These are phyloP conservation scores for Hydrophis major DNA, from an alignment of 2,797 vertebrate species.

Conservation along the genomic window DNA sequence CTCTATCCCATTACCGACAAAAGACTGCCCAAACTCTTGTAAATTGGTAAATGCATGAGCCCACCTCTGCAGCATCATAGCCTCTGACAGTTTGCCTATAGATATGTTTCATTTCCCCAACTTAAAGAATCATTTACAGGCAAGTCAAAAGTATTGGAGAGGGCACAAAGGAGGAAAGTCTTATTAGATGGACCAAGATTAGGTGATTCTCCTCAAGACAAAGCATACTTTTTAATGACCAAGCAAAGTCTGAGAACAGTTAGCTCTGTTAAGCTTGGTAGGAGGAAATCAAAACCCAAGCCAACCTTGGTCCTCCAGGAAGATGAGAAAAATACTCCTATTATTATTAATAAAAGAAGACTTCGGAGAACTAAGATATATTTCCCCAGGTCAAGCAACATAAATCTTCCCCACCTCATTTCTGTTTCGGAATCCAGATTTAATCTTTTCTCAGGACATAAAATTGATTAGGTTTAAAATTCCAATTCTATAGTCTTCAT, in stretches of 20 bases:
- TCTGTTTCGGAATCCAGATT: conserved; percentile 8
- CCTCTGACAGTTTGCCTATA: neutral
- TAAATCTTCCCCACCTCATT: neutral
- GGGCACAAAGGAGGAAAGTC: neutral
- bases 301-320: neutral
- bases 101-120: neutral
- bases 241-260: neutral
- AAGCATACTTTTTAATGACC: neutral
- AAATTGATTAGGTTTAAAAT: neutral
- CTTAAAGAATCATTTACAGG: neutral
- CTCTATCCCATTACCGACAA: neutral
- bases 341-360: conserved; percentile 1
- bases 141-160: neutral
- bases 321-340: neutral
- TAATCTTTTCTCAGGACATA: neutral
- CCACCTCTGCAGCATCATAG: neutral
- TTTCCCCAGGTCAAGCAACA: neutral
- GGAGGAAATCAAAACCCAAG: neutral
- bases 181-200: neutral
- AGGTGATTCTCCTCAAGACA: neutral
- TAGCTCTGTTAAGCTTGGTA: neutral
- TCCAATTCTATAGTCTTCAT: conserved; percentile 7
- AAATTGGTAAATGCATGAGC: neutral
- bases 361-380: neutral
- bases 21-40: neutral